Evolutionary conservation across 2,113 vertebrate genomes (phyloP).

Genomic region (Lamprologus callipterus): DNA sequence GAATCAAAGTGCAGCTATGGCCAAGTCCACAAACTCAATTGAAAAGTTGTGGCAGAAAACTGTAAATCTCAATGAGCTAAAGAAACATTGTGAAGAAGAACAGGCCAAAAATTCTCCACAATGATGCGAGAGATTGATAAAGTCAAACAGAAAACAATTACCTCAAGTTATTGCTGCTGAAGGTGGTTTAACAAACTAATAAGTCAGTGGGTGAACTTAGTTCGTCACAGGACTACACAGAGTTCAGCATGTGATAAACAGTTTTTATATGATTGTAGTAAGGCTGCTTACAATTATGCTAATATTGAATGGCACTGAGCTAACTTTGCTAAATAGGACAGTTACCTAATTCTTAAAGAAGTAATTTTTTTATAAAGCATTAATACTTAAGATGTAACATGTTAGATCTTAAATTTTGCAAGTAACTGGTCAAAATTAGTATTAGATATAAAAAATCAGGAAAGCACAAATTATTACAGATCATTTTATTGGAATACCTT

Average conservation of each 20-base stretch:
- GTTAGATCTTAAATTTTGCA: not conserved
- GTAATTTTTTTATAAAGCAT: not conserved
- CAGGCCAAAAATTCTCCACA: not conserved
- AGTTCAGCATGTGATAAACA: not conserved
- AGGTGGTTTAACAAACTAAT: not conserved
- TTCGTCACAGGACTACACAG: not conserved
- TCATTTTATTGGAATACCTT: not conserved
- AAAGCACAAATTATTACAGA: not conserved
- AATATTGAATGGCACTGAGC: not conserved
- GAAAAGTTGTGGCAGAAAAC: not conserved
- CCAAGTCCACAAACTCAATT: not conserved
- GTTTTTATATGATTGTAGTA: not conserved
- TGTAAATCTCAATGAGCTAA: not conserved
- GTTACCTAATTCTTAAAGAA: not conserved
- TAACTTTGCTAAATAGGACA: not conserved
- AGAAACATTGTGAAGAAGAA: not conserved
- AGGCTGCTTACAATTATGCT: not conserved
- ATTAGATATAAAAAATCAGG: not conserved
- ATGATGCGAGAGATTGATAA: not conserved
- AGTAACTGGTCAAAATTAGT: not conserved
- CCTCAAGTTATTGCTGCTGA: not conserved
- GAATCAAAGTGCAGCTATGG: not conserved
- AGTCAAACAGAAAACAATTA: not conserved
- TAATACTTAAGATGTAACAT: not conserved
- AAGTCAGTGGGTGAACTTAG: not conserved